A percentile compares a stretch with the other conserved stretches of the same genome.
These are phyloP conservation scores for Diabrotica virgifera DNA, from an alignment of 1,140 invertebrate genomes.

Conservation along the genomic window DNA sequence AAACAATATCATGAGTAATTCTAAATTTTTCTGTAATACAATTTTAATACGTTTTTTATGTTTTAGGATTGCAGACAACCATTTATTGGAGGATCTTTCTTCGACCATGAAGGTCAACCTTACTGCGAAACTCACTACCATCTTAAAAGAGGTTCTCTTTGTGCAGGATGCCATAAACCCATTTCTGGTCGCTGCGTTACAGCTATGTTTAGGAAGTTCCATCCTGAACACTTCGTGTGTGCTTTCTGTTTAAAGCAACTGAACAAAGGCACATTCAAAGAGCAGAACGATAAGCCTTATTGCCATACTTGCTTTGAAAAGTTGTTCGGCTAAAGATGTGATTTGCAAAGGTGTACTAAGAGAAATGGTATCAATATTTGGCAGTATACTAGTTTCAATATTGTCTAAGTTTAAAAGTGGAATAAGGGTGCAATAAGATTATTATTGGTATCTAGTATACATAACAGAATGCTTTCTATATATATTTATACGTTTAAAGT, in stretches of 20 bases:
- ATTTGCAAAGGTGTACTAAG: not conserved
- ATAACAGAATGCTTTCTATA: too few species aligned
- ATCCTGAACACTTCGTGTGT: slow-evolving; percentile 98
- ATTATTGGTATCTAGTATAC: not conserved
- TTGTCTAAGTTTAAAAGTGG: not conserved
- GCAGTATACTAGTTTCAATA: not conserved
- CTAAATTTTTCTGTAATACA: not conserved
- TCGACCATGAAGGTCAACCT: slow-evolving; percentile 93
- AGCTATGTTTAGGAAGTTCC: slow-evolving; percentile 98
- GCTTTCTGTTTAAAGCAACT: slow-evolving; percentile 96
- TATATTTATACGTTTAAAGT: too few species aligned
- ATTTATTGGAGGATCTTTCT: slow-evolving; percentile 91
- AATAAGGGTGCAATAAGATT: not conserved
- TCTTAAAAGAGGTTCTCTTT: slow-evolving; percentile 91
- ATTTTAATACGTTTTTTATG: slow-evolving; percentile 7
- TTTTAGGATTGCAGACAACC: slow-evolving; percentile 87
- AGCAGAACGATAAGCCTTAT: slow-evolving; percentile 97
- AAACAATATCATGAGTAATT: too few species aligned
- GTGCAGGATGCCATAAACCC: slow-evolving; percentile 95
- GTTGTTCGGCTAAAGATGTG: slow-evolving; percentile 72
- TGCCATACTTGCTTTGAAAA: slow-evolving; percentile 98
- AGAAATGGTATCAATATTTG: not conserved
- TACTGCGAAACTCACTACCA: slow-evolving; percentile 99
- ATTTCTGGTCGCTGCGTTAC: slow-evolving; percentile 97
- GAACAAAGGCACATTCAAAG: slow-evolving; percentile 97